These are phyloP conservation scores for Napeogenes inachia DNA, from an alignment of 2,888 invertebrate species.

Conservation along the genomic window DNA sequence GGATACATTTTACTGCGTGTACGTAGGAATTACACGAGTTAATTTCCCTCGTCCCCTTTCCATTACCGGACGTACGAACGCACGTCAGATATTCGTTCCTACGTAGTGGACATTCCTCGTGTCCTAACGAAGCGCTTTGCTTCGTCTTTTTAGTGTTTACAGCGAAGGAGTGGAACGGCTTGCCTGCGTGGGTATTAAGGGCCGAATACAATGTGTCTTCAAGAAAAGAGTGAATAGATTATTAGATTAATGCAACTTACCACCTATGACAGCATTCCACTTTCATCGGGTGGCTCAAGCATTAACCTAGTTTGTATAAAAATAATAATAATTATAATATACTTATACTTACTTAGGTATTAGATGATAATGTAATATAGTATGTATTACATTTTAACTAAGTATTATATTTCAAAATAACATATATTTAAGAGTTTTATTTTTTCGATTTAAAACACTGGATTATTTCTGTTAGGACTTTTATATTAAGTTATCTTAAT, in stretches of 20 bases:
- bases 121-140: neutral
- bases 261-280: neutral
- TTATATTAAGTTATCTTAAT: too few species aligned
- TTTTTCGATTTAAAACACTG: too few species aligned
- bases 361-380: too few species aligned
- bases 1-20: neutral
- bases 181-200: neutral
- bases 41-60: neutral
- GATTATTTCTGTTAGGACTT: too few species aligned
- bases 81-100: neutral
- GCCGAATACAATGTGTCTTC: too few species aligned
- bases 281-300: too few species aligned
- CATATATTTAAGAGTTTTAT: too few species aligned
- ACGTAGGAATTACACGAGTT: neutral
- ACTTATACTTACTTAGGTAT: too few species aligned
- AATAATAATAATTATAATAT: too few species aligned
- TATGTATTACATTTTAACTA: too few species aligned
- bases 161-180: neutral
- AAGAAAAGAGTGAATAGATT: neutral
- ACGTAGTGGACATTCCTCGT: neutral
- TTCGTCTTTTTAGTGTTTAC: neutral
- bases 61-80: neutral
- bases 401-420: too few species aligned
- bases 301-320: too few species aligned
- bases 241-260: neutral